These are phyloP conservation scores for Aphelenchoides bicaudatus DNA, from an alignment of 2,888 invertebrate genomes.

Conservation along the genomic window DNA sequence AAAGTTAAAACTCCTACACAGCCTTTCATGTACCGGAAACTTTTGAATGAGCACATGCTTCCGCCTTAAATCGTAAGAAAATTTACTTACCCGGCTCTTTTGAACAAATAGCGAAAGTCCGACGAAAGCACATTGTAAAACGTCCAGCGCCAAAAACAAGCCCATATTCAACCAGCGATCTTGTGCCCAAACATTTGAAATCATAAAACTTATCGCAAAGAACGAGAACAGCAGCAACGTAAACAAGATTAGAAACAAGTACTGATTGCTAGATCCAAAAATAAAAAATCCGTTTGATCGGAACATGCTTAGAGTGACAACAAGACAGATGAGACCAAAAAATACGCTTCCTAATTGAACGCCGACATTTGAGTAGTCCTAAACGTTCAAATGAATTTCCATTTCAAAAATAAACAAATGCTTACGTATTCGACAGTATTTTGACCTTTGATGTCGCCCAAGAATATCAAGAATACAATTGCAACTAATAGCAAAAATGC, in stretches of 20 bases:
- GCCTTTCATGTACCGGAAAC: no score
- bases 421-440: no score
- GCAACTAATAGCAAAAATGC: no score
- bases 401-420: no score
- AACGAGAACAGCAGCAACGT: not conserved
- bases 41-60: no score
- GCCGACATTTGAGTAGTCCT: not conserved
- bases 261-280: not conserved
- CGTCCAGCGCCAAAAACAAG: not conserved
- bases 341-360: not conserved
- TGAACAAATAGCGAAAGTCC: constrained; percentile 6
- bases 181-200: not conserved
- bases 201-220: not conserved
- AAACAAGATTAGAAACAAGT: not conserved
- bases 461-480: no score
- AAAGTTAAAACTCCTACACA: no score
- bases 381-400: no score
- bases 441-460: no score
- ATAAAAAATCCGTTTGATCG: constrained; percentile 8
- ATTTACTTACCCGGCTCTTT: not conserved
- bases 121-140: constrained; percentile 1
- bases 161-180: not conserved
- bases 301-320: not conserved
- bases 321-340: not conserved
- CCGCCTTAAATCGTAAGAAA: not conserved